A percentile compares a stretch with the other conserved stretches of the same genome.
phyloP scores from a whole-genome alignment of 2,113 vertebrate species.

The Halcyon malimbica region DNA sequence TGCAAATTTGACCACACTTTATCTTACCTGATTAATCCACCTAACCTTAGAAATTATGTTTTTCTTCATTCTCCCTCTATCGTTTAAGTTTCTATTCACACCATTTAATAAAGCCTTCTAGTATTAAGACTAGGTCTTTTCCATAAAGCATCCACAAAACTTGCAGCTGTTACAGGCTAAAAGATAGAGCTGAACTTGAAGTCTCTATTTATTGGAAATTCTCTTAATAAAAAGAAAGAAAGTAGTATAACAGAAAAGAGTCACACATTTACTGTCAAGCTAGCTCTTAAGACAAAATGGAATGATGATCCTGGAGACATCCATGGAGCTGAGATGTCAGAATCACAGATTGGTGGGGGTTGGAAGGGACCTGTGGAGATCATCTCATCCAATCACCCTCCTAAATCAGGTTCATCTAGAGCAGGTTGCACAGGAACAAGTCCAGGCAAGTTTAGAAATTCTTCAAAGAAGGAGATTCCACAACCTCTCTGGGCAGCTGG shows the following conservation, averaged over 20 bases:
- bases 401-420: too few relatives aligned
- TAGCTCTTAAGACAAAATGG: slow-evolving; percentile 5
- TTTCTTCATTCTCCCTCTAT: not conserved
- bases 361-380: too few relatives aligned
- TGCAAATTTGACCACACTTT: not conserved
- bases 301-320: not conserved
- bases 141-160: not conserved
- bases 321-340: not conserved
- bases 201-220: not conserved
- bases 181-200: not conserved
- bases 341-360: too few relatives aligned
- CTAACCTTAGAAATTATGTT: not conserved
- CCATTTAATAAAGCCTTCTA: not conserved
- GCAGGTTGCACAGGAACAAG: too few relatives aligned
- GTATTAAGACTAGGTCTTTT: not conserved
- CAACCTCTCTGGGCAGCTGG: too few relatives aligned
- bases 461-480: too few relatives aligned
- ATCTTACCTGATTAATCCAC: not conserved
- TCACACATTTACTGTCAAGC: not conserved
- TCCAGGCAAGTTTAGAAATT: too few relatives aligned
- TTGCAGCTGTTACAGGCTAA: not conserved
- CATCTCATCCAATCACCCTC: too few relatives aligned
- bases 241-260: not conserved
- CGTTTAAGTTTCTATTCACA: not conserved
- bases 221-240: not conserved